phyloP scores from a whole-genome alignment of 1,140 invertebrate species.

The Cryptotermes secundus region DNA sequence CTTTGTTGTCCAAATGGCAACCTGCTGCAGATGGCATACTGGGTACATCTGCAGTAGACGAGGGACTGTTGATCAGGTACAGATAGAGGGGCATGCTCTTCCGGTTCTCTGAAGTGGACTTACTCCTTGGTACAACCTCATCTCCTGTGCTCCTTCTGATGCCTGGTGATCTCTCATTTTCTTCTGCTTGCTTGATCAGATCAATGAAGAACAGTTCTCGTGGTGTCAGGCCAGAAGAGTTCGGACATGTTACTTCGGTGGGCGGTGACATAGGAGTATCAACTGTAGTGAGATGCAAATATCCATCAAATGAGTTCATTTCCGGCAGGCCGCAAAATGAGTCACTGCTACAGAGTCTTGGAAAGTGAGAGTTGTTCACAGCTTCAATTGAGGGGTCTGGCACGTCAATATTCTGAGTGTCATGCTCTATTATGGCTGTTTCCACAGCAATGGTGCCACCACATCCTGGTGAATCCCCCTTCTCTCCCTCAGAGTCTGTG shows the following conservation, averaged over 20 bases:
- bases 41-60: too few species aligned
- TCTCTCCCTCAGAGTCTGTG: too few species aligned
- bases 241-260: conserved; percentile 23
- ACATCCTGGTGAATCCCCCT: too few species aligned
- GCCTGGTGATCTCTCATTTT: background rate
- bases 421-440: background rate
- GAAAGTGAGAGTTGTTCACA: background rate
- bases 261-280: conserved; percentile 34
- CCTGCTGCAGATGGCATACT: too few species aligned
- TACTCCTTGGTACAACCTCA: background rate
- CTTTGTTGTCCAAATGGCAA: too few species aligned
- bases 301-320: conserved; percentile 37
- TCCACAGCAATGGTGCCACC: background rate
- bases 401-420: background rate
- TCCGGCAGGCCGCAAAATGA: conserved; percentile 22
- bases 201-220: conserved; percentile 50
- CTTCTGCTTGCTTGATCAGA: conserved; percentile 44
- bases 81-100: conserved; percentile 20
- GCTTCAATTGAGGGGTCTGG: background rate
- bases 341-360: background rate
- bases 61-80: background rate
- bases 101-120: background rate
- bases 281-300: conserved; percentile 41
- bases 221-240: conserved; percentile 37
- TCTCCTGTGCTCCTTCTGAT: background rate